These are phyloP conservation scores for Neosilurus mollespiculum DNA, from an alignment of 2,797 vertebrate species.

Conservation along the genomic window DNA sequence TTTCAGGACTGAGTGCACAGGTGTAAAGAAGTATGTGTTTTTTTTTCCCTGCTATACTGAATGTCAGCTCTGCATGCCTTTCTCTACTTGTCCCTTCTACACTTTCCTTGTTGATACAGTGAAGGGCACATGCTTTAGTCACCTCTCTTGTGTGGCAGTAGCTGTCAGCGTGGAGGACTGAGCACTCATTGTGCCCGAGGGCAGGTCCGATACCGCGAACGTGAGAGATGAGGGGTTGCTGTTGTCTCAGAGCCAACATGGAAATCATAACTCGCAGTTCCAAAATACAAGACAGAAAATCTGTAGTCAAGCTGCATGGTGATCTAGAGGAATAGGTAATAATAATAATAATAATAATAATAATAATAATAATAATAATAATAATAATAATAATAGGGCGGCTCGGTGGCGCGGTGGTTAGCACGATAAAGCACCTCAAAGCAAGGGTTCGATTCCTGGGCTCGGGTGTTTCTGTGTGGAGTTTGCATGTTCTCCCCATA, in stretches of 20 bases:
- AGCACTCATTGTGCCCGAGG: slow-evolving; percentile 25
- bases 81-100: neutral
- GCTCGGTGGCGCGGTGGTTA: too few relatives aligned
- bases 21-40: too few relatives aligned
- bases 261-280: slow-evolving; percentile 32
- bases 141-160: slow-evolving; percentile 17
- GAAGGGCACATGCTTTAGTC: slow-evolving; percentile 23
- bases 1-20: neutral
- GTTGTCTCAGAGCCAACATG: slow-evolving; percentile 33
- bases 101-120: neutral
- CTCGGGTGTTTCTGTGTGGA: too few relatives aligned
- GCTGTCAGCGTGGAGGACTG: slow-evolving; percentile 29
- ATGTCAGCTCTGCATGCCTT: neutral
- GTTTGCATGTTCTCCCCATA: too few relatives aligned
- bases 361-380: neutral
- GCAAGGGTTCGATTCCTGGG: too few relatives aligned
- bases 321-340: neutral
- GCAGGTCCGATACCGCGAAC: neutral
- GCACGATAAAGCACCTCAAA: too few relatives aligned
- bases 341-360: neutral
- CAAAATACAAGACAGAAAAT: slow-evolving; percentile 26
- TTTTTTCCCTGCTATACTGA: too few relatives aligned
- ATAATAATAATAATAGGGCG: neutral
- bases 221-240: neutral
- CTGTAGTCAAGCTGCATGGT: slow-evolving; percentile 2